These are phyloP conservation scores for Megaceryle torquata DNA, from an alignment of 2,113 vertebrate genomes.

Conservation along the genomic window DNA sequence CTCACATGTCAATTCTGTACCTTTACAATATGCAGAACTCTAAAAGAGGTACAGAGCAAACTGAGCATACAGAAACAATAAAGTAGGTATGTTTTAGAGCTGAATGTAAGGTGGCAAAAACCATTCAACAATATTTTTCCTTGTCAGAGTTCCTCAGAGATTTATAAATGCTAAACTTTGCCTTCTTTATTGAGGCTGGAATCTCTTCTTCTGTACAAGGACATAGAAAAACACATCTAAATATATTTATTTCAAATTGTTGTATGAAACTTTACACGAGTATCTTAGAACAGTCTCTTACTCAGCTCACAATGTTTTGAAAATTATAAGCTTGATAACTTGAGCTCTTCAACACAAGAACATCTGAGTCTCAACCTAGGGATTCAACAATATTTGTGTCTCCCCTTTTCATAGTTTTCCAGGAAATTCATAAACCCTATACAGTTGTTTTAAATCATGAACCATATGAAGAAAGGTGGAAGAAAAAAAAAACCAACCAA, in stretches of 20 bases:
- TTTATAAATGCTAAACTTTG: not conserved
- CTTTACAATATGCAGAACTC: not conserved
- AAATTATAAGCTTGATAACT: not conserved
- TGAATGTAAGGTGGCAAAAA: not conserved
- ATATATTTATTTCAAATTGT: not conserved
- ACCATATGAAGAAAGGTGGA: not conserved
- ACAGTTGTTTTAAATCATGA: not conserved
- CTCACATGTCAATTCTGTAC: not conserved
- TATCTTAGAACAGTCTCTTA: not conserved
- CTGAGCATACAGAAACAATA: not conserved
- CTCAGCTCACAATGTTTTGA: not conserved
- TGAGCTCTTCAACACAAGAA: not conserved
- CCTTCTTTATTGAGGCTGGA: not conserved
- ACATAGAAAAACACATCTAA: not conserved
- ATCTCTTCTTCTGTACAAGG: not conserved
- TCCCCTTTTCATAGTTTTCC: not conserved
- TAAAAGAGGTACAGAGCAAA: not conserved
- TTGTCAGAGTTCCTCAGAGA: not conserved
- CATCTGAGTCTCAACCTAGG: not conserved
- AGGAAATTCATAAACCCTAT: not conserved
- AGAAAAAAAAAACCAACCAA: not conserved
- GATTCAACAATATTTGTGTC: not conserved
- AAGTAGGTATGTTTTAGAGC: not conserved
- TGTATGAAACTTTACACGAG: not conserved
- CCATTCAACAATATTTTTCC: not conserved